phyloP scores from a whole-genome alignment of 2,888 invertebrate species.

The Amblyjoppa proteus region DNA sequence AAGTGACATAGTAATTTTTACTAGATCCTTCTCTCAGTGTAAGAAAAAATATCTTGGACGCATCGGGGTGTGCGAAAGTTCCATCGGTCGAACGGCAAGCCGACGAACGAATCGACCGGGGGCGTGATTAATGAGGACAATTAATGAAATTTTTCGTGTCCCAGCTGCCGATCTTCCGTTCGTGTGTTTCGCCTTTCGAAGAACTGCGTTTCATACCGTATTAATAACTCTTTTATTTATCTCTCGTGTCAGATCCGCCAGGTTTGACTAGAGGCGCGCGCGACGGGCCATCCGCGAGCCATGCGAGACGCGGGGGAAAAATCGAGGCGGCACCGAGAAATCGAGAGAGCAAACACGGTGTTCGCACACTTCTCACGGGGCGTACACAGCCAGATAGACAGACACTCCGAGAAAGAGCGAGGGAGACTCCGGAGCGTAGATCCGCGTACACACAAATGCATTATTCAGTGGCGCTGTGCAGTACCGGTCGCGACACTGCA shows the following conservation, averaged over 20 bases:
- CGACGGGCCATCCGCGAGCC: not conserved
- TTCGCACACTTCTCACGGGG: constrained; percentile 4
- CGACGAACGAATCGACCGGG: too few species aligned
- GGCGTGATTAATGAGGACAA: too few species aligned
- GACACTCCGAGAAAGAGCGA: constrained; percentile 8
- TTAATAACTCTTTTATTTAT: not conserved
- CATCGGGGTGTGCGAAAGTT: too few species aligned
- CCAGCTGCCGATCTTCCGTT: too few species aligned
- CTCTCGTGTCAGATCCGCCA: not conserved
- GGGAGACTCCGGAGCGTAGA: constrained; percentile 60
- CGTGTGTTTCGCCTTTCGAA: too few species aligned
- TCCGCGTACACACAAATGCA: constrained; percentile 78
- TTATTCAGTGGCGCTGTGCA: constrained; percentile 75
- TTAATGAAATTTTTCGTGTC: too few species aligned
- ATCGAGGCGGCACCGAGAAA: not conserved
- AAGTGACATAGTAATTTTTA: too few species aligned
- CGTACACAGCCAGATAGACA: not conserved
- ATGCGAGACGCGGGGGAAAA: not conserved
- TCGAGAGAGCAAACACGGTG: constrained; percentile 1
- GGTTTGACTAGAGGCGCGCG: not conserved
- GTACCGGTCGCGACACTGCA: constrained; percentile 71
- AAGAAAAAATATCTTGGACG: too few species aligned
- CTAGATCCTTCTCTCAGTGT: too few species aligned
- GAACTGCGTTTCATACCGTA: not conserved
- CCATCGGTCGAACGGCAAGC: too few species aligned